These are phyloP conservation scores for Delichon dasypus DNA, from an alignment of 2,797 vertebrate species.

Conservation along the genomic window DNA sequence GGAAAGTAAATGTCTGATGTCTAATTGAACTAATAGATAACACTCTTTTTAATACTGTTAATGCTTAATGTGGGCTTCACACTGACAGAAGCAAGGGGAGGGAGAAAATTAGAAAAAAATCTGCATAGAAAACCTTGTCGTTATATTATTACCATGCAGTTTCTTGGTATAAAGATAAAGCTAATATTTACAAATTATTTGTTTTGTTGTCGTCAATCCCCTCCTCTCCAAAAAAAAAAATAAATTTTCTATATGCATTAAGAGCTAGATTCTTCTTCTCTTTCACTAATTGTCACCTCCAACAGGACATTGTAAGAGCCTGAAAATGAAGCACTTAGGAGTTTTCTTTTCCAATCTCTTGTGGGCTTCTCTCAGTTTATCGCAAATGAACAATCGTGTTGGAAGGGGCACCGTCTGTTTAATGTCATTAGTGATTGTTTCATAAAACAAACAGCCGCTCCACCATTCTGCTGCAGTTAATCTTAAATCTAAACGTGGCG, in stretches of 20 bases:
- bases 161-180: constrained; percentile 53
- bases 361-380: constrained; percentile 79
- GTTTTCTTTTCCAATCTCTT: constrained; percentile 77
- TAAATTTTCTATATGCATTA: not conserved
- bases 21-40: constrained; percentile 77
- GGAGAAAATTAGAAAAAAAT: constrained; percentile 17
- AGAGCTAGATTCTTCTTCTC: constrained; percentile 17
- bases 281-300: constrained; percentile 70
- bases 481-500: constrained; percentile 80
- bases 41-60: constrained; percentile 71
- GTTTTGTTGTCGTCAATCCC: not conserved
- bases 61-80: constrained; percentile 46
- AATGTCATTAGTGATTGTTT: constrained; percentile 84
- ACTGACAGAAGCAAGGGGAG: constrained; percentile 35
- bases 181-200: constrained; percentile 63
- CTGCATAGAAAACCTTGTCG: constrained; percentile 42
- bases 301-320: constrained; percentile 57
- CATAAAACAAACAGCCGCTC: constrained; percentile 81
- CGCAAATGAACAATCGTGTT: constrained; percentile 78
- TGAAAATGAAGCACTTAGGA: constrained; percentile 72
- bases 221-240: not conserved
- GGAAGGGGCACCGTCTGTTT: constrained; percentile 81
- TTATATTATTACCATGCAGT: constrained; percentile 47
- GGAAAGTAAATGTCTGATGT: constrained; percentile 78
- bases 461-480: constrained; percentile 74